Base-by-base conservation (phyloP, 2,797 vertebrate genomes). In the Parotocinclus haroldoi region DNA sequence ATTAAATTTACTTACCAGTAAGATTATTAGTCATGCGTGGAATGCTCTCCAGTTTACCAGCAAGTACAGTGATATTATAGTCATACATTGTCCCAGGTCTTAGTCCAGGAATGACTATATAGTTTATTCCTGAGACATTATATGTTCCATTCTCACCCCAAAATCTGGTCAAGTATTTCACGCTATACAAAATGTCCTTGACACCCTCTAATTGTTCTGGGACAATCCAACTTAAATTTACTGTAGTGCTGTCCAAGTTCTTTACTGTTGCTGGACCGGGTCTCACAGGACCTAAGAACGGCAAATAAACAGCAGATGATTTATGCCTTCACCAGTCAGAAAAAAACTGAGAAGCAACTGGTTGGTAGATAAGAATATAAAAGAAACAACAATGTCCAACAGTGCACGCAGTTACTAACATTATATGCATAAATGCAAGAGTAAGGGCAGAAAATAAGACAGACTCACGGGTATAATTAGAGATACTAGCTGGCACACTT, bases 1-100 rank as follows among this genome's bases (percentile, higher is more conserved):
- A n/a, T n/a, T n/a, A n/a, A n/a, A 27, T 27, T 27, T 27, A 27
- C 78, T 81, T 75, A 90, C 89, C 71, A 82, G 89, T 89, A 0
- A 0, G 0, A 0, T 0, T 0, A 0, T 0, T 0, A 0, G 0
- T 0, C 0, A 0, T 0, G 2, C 0, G 0, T 0, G 72, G 0
- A 0, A 0, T 0, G 64, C 85, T 90, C 0, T 0, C 0, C 0
- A 0, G 0, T 0, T 0, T 0, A 0, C 1, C 66, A 0, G 71
- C 48, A 7, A 10, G 0, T 0, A 74, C 65, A 11, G 0, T 8
- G 10, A 89, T 68, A 0, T 5, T 0, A 42, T 81, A 80, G 0
- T 0, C 0, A 17, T 89, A 89, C 0, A 0, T 76, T 38, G 73
- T 85, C 52, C 89, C 89, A 7, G 84, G 57, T 0, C 0, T 70